Evolutionary conservation across 2,888 invertebrate species (phyloP).

Genomic region (Aphidoletes aphidimyza): DNA sequence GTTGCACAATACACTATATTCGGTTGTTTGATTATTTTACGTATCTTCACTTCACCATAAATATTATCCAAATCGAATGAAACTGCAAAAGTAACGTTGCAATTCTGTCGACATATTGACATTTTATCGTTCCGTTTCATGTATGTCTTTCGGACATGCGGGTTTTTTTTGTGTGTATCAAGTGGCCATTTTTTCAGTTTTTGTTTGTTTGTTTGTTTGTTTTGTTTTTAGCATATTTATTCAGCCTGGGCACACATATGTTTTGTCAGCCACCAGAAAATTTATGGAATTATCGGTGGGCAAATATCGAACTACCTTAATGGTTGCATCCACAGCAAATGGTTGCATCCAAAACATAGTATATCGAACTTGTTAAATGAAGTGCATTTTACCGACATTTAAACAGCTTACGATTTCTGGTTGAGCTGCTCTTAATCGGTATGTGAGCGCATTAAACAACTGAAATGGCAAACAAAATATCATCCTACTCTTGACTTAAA

Average conservation of each 20-base stretch:
- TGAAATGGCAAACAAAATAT: neutral
- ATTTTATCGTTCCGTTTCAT: slow-evolving; percentile 53
- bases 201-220: too few relatives aligned
- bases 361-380: slow-evolving; percentile 23
- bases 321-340: slow-evolving; percentile 29
- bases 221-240: too few relatives aligned
- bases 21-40: neutral
- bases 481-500: neutral
- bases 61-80: slow-evolving; percentile 18
- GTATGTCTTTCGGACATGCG: neutral
- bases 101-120: slow-evolving; percentile 54
- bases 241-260: neutral
- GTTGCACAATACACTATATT: too few relatives aligned
- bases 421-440: neutral
- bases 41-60: slow-evolving; percentile 23
- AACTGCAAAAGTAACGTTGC: neutral
- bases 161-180: too few relatives aligned
- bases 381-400: slow-evolving; percentile 8
- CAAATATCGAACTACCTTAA: slow-evolving; percentile 38
- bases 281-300: slow-evolving; percentile 28
- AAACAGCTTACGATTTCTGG: neutral
- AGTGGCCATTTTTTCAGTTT: too few relatives aligned
- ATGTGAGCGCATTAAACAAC: neutral
- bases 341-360: slow-evolving; percentile 11
- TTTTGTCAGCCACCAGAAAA: neutral